Evolutionary conservation across 1,140 invertebrate species (phyloP).

Genomic region (Procambarus virginalis): DNA sequence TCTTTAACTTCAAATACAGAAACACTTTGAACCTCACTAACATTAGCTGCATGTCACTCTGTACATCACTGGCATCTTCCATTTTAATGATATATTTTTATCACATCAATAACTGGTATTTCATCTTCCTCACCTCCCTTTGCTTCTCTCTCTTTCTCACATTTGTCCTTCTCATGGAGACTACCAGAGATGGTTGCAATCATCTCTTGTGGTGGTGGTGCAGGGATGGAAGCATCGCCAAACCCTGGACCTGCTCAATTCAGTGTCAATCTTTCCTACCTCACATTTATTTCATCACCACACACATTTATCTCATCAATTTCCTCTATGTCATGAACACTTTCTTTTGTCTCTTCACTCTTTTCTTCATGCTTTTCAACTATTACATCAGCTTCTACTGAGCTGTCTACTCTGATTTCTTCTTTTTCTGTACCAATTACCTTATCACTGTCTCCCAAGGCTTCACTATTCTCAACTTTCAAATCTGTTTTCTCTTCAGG

Average conservation of each 20-base stretch:
- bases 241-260: constrained; percentile 15
- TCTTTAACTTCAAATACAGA: background rate
- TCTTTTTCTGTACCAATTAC: background rate
- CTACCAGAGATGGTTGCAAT: constrained; percentile 74
- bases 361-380: constrained; percentile 11
- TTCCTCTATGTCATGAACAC: constrained; percentile 32
- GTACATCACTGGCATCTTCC: constrained; percentile 8
- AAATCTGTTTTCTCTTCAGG: constrained; percentile 20
- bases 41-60: background rate
- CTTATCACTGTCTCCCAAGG: constrained; percentile 17
- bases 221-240: constrained; percentile 37
- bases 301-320: constrained; percentile 24
- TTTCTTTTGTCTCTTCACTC: constrained; percentile 23
- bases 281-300: constrained; percentile 36
- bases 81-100: constrained; percentile 13
- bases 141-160: constrained; percentile 74
- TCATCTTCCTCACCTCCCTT: constrained; percentile 67
- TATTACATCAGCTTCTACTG: constrained; percentile 25
- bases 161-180: constrained; percentile 73
- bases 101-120: constrained; percentile 16
- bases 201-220: constrained; percentile 60
- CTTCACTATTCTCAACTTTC: background rate
- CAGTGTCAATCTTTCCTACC: constrained; percentile 55
- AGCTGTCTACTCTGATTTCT: constrained; percentile 10
- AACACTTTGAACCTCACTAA: constrained; percentile 4